phyloP scores from a whole-genome alignment of 2,888 invertebrate genomes.

The Acleris laterana region DNA sequence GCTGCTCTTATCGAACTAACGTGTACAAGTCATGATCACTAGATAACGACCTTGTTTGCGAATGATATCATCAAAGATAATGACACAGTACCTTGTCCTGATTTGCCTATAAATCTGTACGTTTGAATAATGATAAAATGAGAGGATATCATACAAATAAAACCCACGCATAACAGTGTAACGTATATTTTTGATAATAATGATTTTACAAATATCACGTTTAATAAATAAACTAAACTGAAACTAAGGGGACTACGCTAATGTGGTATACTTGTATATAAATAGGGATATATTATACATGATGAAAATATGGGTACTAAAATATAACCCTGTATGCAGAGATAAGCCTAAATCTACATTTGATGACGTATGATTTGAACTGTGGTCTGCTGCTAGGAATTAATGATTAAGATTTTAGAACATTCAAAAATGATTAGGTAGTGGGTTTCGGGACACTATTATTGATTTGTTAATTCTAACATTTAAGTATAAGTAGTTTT shows the following conservation, averaged over 20 bases:
- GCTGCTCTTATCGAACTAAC: slow-evolving; percentile 50
- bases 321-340: slow-evolving; percentile 47
- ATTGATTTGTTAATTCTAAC: slow-evolving; percentile 17
- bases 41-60: slow-evolving; percentile 59
- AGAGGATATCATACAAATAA: slow-evolving; percentile 67
- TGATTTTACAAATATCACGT: slow-evolving; percentile 80
- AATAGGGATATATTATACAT: slow-evolving; percentile 47
- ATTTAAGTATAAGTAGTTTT: neutral
- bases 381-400: slow-evolving; percentile 55
- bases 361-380: slow-evolving; percentile 30
- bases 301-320: slow-evolving; percentile 44
- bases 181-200: slow-evolving; percentile 80
- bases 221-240: slow-evolving; percentile 62
- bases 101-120: slow-evolving; percentile 44
- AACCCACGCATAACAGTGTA: slow-evolving; percentile 78
- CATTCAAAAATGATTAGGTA: slow-evolving; percentile 30
- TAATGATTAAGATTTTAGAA: slow-evolving; percentile 47
- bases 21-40: slow-evolving; percentile 45
- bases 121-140: slow-evolving; percentile 36
- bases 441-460: slow-evolving; percentile 22
- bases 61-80: slow-evolving; percentile 55
- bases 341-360: slow-evolving; percentile 43
- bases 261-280: slow-evolving; percentile 40
- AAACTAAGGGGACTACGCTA: slow-evolving; percentile 43
- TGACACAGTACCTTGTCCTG: slow-evolving; percentile 47